Evolutionary conservation across 2,888 invertebrate genomes (phyloP), one percentile per base, ranked within the genome.

Genomic region (Philereme transversata): DNA sequence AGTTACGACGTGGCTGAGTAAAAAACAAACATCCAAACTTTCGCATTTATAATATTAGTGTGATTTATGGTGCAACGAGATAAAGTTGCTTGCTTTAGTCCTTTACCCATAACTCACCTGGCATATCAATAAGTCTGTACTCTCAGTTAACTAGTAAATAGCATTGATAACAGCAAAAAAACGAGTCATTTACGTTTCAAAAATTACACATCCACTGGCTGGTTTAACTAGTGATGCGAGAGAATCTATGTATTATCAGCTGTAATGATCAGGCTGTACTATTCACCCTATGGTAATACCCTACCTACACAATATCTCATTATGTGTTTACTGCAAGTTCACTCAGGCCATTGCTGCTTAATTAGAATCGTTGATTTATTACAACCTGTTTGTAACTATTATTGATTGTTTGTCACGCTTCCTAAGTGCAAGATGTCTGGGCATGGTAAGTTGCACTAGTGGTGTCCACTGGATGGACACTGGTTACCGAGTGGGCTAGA

Each of bases 281-380:
- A 41, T 44, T 45, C 7, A 10, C 43, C 5, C 59, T 59, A 46
- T 50, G 50, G 11, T 46, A 43, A 40, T 55, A 44, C 35, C 48
- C 57, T 52, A 60, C 34, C 11, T 11, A 43, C 52, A 66, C 63
- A 62, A 66, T 68, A 66, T 65, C 65, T 62, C 65, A 67, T 65
- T 70, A 66, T 66, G 62, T 64, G 56, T 62, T 60, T 68, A 61
- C 60, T 67, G 66, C 62, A 61, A 65, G 65, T 63, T 62, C 63
- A 62, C 62, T 60, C 62, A 47, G 64, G 57, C 56, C 61, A 67
- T 64, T 62, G 68, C 65, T 64, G 61, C 64, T 67, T 65, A 68
- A 70, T 70, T 63, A 63, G 65, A 62, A 64, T 55, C 51, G 62
- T 65, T 68, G 64, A 70, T 70, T 68, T 66, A 60, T 68, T 54